Evolutionary conservation across 2,888 invertebrate species (phyloP), one percentile per base, ranked within the genome.

Genomic region (Epistrophella euchroma): DNA sequence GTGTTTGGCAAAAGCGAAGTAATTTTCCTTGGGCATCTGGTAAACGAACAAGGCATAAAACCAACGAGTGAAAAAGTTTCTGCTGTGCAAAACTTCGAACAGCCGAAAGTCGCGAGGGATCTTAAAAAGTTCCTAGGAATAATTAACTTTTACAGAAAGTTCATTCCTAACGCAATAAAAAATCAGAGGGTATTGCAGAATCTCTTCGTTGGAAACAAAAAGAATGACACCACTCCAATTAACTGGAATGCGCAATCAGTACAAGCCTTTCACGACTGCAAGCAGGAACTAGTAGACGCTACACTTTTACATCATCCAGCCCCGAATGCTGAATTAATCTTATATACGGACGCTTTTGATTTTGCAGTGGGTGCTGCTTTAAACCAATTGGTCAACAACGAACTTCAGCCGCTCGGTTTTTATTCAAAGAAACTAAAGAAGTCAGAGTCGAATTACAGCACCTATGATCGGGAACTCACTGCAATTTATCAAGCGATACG

Each of bases 1-100:
- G 50, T 66, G 47, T 66, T 66, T 35, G 35, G 66, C 35, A 32
- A 66, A 50, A 66, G 66, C n/a, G 66, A 50, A 66, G 50, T 50
- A 7, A 50, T 6, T 50, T 66, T 50, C 35, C 35, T 66, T 13
- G 32, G 64, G 13, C 45, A 64, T 32, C 47, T 47, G 32, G 47
- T 64, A 28, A 66, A 50, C 43, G 35, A 47, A 17, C 13, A 47
- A 17, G 47, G 64, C 2, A 64, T 64, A 32, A 64, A 64, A 47
- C 64, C 17, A 17, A 47, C 32, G 6, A 47, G 25, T 28, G 64
- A 35, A n/a, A 64, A 64, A 13, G 32, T 32, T 47, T 2, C 2
- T 28, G 47, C 47, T 7, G 45, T 64, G 28, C 28, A 64, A 47
- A 17, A 47, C 25, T 64, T 47, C 6, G 47, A 64, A 32, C 22